phyloP scores from a whole-genome alignment of 2,113 vertebrate species.

The Eublepharis macularius region DNA sequence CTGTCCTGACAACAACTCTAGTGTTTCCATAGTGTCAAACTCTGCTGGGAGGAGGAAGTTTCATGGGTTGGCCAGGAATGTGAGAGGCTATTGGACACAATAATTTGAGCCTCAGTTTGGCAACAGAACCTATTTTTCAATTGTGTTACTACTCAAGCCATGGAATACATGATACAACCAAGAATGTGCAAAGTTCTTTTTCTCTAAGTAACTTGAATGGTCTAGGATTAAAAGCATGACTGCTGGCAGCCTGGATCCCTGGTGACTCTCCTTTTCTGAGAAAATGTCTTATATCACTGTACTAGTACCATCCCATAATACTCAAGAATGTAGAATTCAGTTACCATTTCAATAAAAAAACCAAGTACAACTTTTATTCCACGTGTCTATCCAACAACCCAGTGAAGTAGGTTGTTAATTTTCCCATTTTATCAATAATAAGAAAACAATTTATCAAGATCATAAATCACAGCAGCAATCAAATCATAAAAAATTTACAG shows the following conservation, averaged over 20 bases:
- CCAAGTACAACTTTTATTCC: neutral
- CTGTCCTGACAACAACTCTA: rapidly evolving
- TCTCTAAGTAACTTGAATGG: neutral
- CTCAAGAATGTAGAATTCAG: neutral
- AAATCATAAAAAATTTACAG: too few relatives aligned
- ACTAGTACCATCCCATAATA: too few relatives aligned
- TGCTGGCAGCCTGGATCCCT: neutral
- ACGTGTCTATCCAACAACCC: neutral
- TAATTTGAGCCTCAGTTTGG: neutral
- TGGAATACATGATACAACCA: neutral
- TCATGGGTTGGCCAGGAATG: neutral
- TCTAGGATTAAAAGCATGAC: neutral
- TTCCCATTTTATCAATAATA: neutral
- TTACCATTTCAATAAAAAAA: neutral
- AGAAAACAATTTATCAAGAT: neutral
- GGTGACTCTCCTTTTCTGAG: neutral
- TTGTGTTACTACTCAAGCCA: neutral
- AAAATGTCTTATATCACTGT: neutral
- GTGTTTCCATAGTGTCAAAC: constrained; percentile 40
- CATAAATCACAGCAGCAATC: too few relatives aligned
- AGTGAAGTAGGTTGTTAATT: neutral
- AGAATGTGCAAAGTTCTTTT: neutral
- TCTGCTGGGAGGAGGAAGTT: neutral
- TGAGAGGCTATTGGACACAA: neutral
- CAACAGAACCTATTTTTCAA: neutral